Conservation (phyloP, 2,113 vertebrate genomes). For the Haemorhous mexicanus region DNA sequence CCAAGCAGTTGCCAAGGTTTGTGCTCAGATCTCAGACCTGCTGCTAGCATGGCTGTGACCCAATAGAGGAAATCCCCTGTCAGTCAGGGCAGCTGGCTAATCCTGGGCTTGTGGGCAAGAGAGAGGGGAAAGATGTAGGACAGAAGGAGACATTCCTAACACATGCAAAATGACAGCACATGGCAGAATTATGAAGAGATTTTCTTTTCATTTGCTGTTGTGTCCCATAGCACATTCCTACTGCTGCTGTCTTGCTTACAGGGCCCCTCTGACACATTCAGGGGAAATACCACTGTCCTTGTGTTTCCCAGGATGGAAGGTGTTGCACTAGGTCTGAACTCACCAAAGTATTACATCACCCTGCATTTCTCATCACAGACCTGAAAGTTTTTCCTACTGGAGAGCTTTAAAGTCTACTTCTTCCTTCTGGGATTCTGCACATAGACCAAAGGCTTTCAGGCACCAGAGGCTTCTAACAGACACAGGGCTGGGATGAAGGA, state of each 20-base stretch:
- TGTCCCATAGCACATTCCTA: fast-evolving
- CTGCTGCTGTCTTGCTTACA: not conserved
- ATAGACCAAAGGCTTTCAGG: not conserved
- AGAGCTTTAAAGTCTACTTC: not conserved
- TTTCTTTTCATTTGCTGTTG: not conserved
- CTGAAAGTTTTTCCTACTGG: not conserved
- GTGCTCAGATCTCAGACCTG: not conserved
- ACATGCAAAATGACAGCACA: not conserved
- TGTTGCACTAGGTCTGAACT: not conserved
- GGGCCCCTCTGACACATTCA: fast-evolving
- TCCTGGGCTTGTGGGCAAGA: not conserved
- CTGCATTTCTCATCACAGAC: not conserved
- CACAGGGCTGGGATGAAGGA: not conserved
- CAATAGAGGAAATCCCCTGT: not conserved
- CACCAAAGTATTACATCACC: not conserved
- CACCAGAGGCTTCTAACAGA: not conserved
- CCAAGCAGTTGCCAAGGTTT: not conserved
- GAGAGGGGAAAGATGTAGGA: not conserved
- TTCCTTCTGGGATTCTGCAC: not conserved
- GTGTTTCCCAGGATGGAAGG: not conserved
- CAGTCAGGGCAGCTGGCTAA: not conserved
- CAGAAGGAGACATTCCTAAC: not conserved
- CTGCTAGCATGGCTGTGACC: not conserved
- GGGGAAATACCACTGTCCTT: not conserved
- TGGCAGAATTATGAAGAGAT: not conserved